Evolutionary conservation across 2,888 invertebrate genomes (phyloP).

Genomic region (Noctua janthina): DNA sequence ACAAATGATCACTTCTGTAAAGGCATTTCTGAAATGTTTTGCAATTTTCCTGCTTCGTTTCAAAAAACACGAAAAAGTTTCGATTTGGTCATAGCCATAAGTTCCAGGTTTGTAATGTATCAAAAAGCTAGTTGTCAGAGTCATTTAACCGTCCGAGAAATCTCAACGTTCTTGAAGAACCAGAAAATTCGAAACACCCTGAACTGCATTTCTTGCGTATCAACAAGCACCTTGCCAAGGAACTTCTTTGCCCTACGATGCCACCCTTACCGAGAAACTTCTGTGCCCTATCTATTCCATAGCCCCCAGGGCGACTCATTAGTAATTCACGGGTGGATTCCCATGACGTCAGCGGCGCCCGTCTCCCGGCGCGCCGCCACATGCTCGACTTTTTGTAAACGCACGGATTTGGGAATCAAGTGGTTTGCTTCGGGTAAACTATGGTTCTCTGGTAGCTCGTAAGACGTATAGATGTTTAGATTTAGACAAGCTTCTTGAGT

Average conservation of each 20-base stretch:
- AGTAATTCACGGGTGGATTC: conserved; percentile 76
- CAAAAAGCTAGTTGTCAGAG: background rate
- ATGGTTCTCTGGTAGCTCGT: conserved; percentile 19
- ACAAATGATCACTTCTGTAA: background rate
- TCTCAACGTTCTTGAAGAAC: background rate
- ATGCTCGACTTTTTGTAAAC: conserved; percentile 71
- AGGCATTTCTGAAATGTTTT: background rate
- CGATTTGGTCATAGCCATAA: background rate
- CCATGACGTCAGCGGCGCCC: conserved; percentile 84
- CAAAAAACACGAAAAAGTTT: background rate
- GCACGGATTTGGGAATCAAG: conserved; percentile 60
- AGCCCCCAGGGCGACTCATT: conserved; percentile 61
- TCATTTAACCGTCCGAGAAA: background rate
- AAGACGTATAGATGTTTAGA: conserved; percentile 12
- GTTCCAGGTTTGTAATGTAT: background rate
- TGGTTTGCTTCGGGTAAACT: conserved; percentile 49
- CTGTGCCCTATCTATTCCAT: conserved; percentile 34
- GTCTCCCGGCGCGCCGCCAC: conserved; percentile 79
- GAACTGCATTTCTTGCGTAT: background rate
- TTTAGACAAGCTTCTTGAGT: conserved; percentile 8
- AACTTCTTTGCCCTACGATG: background rate
- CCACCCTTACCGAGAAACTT: conserved; percentile 22
- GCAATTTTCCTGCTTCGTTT: background rate
- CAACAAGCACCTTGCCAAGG: background rate
- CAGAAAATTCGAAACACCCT: background rate